phyloP scores from a whole-genome alignment of 2,888 invertebrate genomes.

The Bhutanitis thaidina region DNA sequence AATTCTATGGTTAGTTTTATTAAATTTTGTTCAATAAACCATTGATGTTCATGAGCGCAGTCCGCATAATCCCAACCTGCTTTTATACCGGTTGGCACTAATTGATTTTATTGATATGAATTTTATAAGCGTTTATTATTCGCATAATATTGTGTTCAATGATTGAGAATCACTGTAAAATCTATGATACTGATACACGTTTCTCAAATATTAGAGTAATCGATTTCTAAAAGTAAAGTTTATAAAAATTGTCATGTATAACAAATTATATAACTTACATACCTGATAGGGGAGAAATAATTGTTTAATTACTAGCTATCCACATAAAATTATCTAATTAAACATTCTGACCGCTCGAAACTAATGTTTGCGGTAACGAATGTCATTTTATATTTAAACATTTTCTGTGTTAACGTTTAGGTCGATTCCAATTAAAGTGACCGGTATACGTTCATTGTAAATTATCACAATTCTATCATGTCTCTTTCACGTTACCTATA shows the following conservation, averaged over 20 bases:
- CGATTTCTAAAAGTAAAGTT: too few species aligned
- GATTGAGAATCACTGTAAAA: too few species aligned
- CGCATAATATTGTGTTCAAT: too few species aligned
- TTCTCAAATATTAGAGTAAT: too few species aligned
- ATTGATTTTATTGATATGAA: neutral
- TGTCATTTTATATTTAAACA: neutral
- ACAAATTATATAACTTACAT: too few species aligned
- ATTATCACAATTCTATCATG: neutral
- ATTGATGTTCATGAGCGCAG: neutral
- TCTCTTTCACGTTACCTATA: neutral
- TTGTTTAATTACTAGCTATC: too few species aligned
- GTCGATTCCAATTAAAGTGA: too few species aligned
- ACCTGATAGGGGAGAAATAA: too few species aligned
- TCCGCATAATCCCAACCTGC: neutral
- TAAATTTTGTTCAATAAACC: constrained; percentile 7
- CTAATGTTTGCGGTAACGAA: neutral
- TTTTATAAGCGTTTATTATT: too few species aligned
- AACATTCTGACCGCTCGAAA: neutral
- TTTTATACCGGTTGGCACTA: neutral
- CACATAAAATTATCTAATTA: neutral
- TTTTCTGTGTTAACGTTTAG: neutral
- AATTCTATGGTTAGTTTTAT: neutral
- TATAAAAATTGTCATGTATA: too few species aligned
- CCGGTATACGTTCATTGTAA: too few species aligned
- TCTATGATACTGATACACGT: too few species aligned